These are phyloP conservation scores for Dunckerocampus dactyliophorus DNA, from an alignment of 2,113 vertebrate species.

Conservation along the genomic window DNA sequence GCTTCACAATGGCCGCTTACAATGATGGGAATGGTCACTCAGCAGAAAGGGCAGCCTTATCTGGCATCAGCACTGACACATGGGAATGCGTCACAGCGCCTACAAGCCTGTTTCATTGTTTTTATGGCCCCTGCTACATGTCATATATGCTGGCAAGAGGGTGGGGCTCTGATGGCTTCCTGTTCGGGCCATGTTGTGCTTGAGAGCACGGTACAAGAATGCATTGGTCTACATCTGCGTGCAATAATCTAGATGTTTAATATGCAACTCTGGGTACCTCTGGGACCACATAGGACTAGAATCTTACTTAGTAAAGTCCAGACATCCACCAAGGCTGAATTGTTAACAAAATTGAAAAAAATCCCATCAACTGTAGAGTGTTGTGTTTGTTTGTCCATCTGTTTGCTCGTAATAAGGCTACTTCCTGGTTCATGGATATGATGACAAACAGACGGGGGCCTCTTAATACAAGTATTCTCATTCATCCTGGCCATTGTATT, in stretches of 20 bases:
- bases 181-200: background rate
- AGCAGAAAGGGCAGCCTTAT: conserved; percentile 26
- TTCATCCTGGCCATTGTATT: no score
- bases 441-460: no score
- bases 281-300: no score
- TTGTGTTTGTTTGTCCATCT: no score
- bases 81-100: conserved; percentile 40
- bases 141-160: conserved; percentile 9
- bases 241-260: background rate
- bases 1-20: conserved; percentile 17
- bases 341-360: conserved; percentile 5
- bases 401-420: no score
- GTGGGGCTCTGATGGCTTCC: conserved; percentile 3
- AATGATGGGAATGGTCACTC: conserved; percentile 33
- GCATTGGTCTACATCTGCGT: background rate
- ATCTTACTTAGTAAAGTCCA: no score
- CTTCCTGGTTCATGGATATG: no score
- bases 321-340: background rate
- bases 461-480: no score
- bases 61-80: conserved; percentile 28
- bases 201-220: background rate
- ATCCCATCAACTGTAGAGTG: background rate
- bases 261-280: background rate
- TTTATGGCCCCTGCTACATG: conserved; percentile 13
- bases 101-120: conserved; percentile 20